Percentiles rank a stretch among this genome's conserved stretches.
phyloP scores from a whole-genome alignment of 2,888 invertebrate genomes.

The Rhagonycha fulva region DNA sequence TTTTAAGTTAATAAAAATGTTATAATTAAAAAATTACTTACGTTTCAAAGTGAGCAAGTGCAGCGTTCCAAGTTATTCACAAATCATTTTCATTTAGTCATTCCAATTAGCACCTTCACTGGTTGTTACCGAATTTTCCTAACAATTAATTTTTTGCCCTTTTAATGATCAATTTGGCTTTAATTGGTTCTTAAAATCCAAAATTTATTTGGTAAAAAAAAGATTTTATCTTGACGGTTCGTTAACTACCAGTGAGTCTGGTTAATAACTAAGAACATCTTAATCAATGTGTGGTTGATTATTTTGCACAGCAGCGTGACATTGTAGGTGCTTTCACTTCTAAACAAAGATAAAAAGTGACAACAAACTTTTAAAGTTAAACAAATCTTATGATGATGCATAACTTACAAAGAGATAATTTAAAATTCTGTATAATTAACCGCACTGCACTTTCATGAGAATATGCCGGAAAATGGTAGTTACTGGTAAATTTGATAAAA shows the following conservation, averaged over 20 bases:
- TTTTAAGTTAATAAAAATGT: background rate
- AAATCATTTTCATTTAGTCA: background rate
- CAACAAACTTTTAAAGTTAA: background rate
- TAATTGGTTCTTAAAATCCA: background rate
- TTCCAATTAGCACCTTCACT: background rate
- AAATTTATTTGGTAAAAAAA: background rate
- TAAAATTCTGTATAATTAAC: background rate
- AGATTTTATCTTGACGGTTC: background rate
- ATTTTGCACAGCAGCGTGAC: background rate
- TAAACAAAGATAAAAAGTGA: conserved; percentile 14
- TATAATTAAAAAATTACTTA: background rate
- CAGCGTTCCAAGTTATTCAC: background rate
- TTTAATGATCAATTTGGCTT: background rate
- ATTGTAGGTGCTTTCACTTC: conserved; percentile 20
- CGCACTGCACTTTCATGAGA: background rate
- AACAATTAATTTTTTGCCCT: background rate
- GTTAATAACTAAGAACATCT: conserved; percentile 1
- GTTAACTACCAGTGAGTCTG: background rate
- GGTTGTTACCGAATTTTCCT: background rate
- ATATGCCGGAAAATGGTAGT: background rate
- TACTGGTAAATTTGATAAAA: background rate
- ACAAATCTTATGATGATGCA: background rate
- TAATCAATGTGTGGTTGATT: conserved; percentile 1
- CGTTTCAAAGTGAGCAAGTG: background rate
- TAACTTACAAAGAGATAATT: background rate